Percentiles rank a stretch among this genome's conserved stretches.
Evolutionary conservation across 1,140 invertebrate genomes (phyloP).

Genomic region (Drosophila mayri): DNA sequence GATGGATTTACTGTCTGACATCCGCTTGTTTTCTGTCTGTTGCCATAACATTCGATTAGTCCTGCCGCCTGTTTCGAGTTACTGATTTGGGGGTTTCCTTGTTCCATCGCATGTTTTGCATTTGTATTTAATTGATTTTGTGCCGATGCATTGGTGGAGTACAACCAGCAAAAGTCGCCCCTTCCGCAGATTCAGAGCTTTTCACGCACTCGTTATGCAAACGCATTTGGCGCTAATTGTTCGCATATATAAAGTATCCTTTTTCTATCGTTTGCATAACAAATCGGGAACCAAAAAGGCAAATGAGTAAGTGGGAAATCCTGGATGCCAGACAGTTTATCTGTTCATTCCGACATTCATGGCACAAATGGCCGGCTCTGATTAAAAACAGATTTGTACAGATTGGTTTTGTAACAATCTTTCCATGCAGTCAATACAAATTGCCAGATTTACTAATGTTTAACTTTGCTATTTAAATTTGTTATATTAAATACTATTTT

Average conservation of each 20-base stretch:
- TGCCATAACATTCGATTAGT: constrained; percentile 40
- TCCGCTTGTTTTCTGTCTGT: constrained; percentile 1
- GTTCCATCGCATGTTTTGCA: constrained; percentile 22
- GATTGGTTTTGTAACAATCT: constrained; percentile 34
- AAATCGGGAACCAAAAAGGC: constrained; percentile 7
- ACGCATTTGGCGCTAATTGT: constrained; percentile 50
- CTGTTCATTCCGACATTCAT: constrained; percentile 27
- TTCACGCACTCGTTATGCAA: constrained; percentile 26
- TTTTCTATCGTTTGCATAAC: constrained; percentile 43
- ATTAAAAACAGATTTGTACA: constrained; percentile 58
- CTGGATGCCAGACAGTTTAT: constrained; percentile 11
- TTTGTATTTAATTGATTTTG: constrained; percentile 70
- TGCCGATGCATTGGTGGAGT: constrained; percentile 26
- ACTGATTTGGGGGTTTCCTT: constrained; percentile 8
- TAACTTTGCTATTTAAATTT: constrained; percentile 21
- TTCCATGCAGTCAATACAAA: constrained; percentile 14
- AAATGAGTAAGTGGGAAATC: constrained; percentile 19
- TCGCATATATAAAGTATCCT: constrained; percentile 21
- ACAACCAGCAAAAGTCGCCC: constrained; percentile 26
- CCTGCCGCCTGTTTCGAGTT: constrained; percentile 11
- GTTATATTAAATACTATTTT: not conserved
- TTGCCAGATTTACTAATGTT: not conserved
- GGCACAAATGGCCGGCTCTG: constrained; percentile 22
- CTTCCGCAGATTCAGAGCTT: constrained; percentile 20
- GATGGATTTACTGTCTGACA: not conserved